Conservation (phyloP, 1,140 invertebrate genomes). For the Zelostemma sp. region DNA sequence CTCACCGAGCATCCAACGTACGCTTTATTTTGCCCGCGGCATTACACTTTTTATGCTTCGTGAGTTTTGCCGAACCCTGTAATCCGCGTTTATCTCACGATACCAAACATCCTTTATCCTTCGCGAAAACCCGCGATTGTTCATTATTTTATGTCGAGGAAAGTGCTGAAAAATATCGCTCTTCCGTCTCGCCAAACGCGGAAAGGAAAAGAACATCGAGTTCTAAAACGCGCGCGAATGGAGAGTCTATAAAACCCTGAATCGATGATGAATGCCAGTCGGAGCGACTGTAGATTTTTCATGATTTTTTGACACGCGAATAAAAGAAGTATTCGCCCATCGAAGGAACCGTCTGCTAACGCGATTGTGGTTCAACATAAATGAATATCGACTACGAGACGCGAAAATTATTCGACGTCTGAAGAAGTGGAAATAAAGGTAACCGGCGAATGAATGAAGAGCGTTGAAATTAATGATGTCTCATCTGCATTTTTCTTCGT, state of each 20-base stretch:
- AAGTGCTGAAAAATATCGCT: not conserved
- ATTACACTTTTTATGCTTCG: not conserved
- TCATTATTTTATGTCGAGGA: not conserved
- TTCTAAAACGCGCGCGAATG: not conserved
- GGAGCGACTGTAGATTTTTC: not conserved
- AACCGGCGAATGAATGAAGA: not conserved
- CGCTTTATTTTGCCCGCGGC: not conserved
- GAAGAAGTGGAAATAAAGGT: constrained; percentile 19
- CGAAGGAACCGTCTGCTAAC: constrained; percentile 13
- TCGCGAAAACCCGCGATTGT: no score
- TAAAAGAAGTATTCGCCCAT: not conserved
- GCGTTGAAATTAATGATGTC: constrained; percentile 23
- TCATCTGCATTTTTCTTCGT: constrained; percentile 14
- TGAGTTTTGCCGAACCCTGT: not conserved
- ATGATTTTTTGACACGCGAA: not conserved
- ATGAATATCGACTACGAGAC: constrained; percentile 20
- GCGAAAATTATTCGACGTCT: constrained; percentile 14
- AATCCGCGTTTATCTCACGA: not conserved
- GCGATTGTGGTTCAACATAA: constrained; percentile 22
- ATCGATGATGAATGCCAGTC: not conserved
- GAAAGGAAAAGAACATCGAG: not conserved
- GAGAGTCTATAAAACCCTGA: not conserved
- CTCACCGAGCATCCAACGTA: not conserved
- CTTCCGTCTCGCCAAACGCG: not conserved
- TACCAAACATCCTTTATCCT: no score